These are phyloP conservation scores for Pantherophis guttatus DNA, from an alignment of 2,113 vertebrate species.

Conservation along the genomic window DNA sequence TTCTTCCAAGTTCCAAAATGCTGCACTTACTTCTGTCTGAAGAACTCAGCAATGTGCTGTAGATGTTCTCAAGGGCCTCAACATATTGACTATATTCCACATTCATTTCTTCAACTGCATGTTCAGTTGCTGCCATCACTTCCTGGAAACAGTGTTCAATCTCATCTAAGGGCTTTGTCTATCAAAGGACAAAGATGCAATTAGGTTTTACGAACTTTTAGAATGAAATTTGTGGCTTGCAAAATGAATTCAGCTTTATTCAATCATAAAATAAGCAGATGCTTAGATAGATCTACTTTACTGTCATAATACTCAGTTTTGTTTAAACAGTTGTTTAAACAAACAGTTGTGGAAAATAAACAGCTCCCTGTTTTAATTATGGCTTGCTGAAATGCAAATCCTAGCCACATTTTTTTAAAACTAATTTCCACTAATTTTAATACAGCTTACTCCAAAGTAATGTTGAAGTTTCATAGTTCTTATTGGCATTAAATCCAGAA, in stretches of 20 bases:
- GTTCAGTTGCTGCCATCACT: constrained; percentile 76
- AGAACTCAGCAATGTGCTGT: constrained; percentile 68
- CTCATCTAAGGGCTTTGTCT: constrained; percentile 70
- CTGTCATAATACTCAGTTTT: background rate
- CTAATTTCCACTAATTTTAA: background rate
- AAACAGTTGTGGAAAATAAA: background rate
- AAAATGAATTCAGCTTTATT: background rate
- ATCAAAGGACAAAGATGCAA: background rate
- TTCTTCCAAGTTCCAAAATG: accelerated
- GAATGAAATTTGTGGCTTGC: background rate
- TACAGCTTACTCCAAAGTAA: background rate
- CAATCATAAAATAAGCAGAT: background rate
- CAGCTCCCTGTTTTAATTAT: background rate
- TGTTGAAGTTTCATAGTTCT: background rate
- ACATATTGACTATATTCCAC: constrained; percentile 48
- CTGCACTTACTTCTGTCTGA: constrained; percentile 59
- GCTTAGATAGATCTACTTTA: background rate
- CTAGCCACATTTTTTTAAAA: background rate
- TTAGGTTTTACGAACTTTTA: background rate
- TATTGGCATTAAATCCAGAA: background rate
- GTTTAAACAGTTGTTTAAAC: too few species aligned
- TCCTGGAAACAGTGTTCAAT: constrained; percentile 81
- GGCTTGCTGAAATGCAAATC: background rate
- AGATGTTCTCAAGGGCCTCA: constrained; percentile 75
- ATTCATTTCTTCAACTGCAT: constrained; percentile 51